Conservation (phyloP, 2,888 invertebrate species). For the Lymantria dispar region DNA sequence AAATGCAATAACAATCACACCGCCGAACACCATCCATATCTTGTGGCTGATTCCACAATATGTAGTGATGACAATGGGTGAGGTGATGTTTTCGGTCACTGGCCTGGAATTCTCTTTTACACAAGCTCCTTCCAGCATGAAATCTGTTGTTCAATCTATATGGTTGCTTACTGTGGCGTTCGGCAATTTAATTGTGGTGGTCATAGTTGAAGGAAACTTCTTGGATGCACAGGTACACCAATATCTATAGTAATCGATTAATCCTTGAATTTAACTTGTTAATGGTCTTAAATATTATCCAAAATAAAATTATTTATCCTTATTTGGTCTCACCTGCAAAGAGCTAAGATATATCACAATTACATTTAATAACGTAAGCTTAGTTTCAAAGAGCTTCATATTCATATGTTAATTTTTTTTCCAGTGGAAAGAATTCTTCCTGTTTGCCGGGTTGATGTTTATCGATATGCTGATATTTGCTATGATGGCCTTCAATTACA, state of each 20-base stretch:
- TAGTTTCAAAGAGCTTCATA: not conserved
- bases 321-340: too few relatives aligned
- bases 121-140: conserved; percentile 96
- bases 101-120: conserved; percentile 98
- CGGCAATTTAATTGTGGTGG: conserved; percentile 96
- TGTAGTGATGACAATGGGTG: conserved; percentile 94
- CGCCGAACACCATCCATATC: conserved; percentile 90
- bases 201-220: conserved; percentile 90
- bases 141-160: conserved; percentile 94
- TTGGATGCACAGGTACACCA: conserved; percentile 88
- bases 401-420: conserved; percentile 39
- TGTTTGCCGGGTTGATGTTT: conserved; percentile 94
- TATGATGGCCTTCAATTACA: conserved; percentile 90
- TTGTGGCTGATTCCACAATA: conserved; percentile 96
- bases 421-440: conserved; percentile 92
- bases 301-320: too few relatives aligned
- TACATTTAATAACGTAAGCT: too few relatives aligned
- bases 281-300: too few relatives aligned
- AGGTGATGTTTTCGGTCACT: conserved; percentile 98
- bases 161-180: conserved; percentile 97
- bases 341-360: too few relatives aligned
- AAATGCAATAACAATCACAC: conserved; percentile 76
- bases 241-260: too few relatives aligned
- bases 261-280: too few relatives aligned
- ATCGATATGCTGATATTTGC: conserved; percentile 92